Evolutionary conservation across 2,888 invertebrate species (phyloP), one percentile per base, ranked within the genome.

Genomic region (Yponomeuta malinellus): DNA sequence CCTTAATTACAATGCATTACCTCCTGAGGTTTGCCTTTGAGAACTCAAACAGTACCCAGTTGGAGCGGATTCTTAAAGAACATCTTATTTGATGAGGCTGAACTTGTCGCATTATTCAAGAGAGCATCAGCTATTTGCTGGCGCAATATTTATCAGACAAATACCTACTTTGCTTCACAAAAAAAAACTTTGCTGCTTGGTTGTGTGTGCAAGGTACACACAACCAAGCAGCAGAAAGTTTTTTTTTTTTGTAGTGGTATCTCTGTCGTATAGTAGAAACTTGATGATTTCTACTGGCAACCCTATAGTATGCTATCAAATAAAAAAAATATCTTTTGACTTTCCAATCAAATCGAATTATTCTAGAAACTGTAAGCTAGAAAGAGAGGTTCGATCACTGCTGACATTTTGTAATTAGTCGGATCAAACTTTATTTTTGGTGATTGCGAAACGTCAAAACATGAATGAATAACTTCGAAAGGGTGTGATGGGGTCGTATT

Each of bases 381-480:
- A 66, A 67, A 67, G 43, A 43, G 37, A 67, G 31, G 23, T 9
- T 12, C 65, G 33, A 2, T 68, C 8, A 48, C 23, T n/a, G 8
- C 15, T n/a, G 12, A n/a, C 43, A 33, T 71, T 33, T 68, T 71
- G 12, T 70, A 75, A 74, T 75, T 74, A 4, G 63, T 63, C 29
- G 74, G 15, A 3, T 63, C 68, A 73, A 69, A 74, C 66, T 76
- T 87, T 90, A 90, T 89, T 90, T 90, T 88, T 72, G 82, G 86
- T 82, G 89, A 88, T 90, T 90, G 90, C 90, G 90, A 90, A 90
- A 89, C 85, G 89, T 88, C 89, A 89, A 86, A 83, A 75, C 72
- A 31, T 12, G 43, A 70, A 33, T 63, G 63, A 70, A 31, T 70
- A 33, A 12, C 37, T 10, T n/a, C n/a, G 1, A 52, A 69, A 70